Evolutionary conservation across 2,113 vertebrate genomes (phyloP), one percentile per base, ranked within the genome.

Genomic region (Rissa tridactyla): DNA sequence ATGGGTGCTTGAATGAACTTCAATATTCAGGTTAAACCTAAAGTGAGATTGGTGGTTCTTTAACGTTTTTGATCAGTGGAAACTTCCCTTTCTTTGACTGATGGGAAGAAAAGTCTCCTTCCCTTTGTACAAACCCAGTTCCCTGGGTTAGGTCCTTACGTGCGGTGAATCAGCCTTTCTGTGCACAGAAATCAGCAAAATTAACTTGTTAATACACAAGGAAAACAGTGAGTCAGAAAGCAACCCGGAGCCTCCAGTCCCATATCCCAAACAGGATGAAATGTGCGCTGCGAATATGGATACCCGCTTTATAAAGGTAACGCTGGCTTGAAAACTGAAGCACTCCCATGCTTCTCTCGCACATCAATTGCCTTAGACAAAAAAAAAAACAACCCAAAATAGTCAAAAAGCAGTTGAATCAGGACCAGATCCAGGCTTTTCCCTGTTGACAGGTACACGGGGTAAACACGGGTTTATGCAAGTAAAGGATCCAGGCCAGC

Each of bases 281-380:
- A n/a, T 12, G 6, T 1, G 1, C 0, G 0, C 19, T 13, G 4
- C 29, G 32, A 49, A 11, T 40, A 51, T 10, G 13, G 25, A 78
- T 68, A 44, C 15, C 6, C 13, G 10, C 11, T 71, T 62, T 20
- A 32, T 26, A 54, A 84, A 49, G 30, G 47, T 29, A 85, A 54
- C 40, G 51, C 21, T 65, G 40, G 5, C 40, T 55, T 46, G 65
- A 46, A 69, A 73, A 85, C 23, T 23, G 61, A 78, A 88, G 40
- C 25, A n/a, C 15, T 54, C 13, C 21, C n/a, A 9, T 34, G 34
- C n/a, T 72, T 58, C 47, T 57, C 40, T 80, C 25, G 3, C 21
- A 64, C 58, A 22, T 21, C 13, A 10, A 29, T 29, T 54, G 26
- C 29, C 10, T 38, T 66, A 38, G 34, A 57, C 26, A 51, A 46